A percentile compares a stretch with the other conserved stretches of the same genome.
Conservation (phyloP, 2,113 vertebrate species). For the Peromyscus maniculatus region DNA sequence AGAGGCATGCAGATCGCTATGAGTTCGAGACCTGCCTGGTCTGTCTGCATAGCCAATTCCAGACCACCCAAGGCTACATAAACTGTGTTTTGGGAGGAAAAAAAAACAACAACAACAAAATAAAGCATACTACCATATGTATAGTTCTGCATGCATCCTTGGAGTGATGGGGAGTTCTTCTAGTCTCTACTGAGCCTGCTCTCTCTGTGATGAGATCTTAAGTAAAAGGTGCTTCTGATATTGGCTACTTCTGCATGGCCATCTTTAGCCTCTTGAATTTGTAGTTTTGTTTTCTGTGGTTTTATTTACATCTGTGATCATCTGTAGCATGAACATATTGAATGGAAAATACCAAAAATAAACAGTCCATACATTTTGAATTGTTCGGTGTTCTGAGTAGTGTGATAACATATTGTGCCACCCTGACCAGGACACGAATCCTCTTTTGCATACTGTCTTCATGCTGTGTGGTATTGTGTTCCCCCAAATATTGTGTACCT, state of each 20-base stretch:
- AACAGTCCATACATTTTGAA: neutral
- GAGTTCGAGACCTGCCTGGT: neutral
- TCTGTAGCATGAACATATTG: too few species aligned
- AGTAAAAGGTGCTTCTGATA: neutral
- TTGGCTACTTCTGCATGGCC: neutral
- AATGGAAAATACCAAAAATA: neutral
- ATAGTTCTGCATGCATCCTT: neutral
- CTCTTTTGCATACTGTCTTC: neutral
- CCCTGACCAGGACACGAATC: neutral
- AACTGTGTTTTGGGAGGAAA: neutral
- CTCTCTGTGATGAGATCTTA: neutral
- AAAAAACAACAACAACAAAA: neutral
- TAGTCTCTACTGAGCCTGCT: neutral
- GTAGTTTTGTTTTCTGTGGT: neutral
- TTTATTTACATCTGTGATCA: neutral
- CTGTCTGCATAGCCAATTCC: neutral
- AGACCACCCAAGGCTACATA: neutral
- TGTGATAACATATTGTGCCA: neutral
- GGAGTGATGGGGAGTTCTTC: neutral
- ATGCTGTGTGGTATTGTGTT: too few species aligned
- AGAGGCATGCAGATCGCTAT: neutral
- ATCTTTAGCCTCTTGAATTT: neutral
- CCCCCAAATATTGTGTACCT: too few species aligned
- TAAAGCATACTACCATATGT: fast-evolving
- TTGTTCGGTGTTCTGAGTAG: neutral